Conservation (phyloP, 2,797 vertebrate genomes). For the Galagoides demidoff region DNA sequence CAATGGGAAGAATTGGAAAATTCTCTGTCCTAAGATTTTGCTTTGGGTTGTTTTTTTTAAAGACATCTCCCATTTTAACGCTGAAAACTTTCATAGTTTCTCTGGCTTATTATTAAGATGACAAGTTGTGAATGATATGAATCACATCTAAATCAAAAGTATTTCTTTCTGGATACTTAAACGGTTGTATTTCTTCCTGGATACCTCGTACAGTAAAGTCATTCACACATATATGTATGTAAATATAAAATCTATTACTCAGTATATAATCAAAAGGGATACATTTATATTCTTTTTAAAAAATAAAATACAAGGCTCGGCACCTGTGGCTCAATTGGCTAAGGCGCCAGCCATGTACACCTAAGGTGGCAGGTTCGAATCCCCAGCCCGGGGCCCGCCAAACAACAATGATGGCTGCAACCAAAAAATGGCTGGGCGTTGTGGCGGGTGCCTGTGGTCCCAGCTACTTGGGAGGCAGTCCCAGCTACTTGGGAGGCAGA, state of each 20-base stretch:
- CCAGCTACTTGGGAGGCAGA: no score
- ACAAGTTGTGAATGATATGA: neutral
- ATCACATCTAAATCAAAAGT: conserved; percentile 41
- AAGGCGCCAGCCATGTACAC: no score
- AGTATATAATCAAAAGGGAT: neutral
- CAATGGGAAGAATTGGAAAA: conserved; percentile 58
- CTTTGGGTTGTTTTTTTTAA: conserved; percentile 54
- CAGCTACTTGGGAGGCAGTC: no score
- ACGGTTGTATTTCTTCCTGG: neutral
- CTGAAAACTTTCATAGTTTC: conserved; percentile 43
- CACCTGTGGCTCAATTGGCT: no score
- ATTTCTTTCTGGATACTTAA: neutral
- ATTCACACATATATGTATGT: neutral
- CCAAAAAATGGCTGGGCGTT: no score
- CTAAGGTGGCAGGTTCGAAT: no score
- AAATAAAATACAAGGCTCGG: neutral
- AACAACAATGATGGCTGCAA: no score
- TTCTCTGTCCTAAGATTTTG: conserved; percentile 39
- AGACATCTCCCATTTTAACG: conserved; percentile 35
- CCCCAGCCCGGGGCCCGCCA: no score
- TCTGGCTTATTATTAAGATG: conserved; percentile 10
- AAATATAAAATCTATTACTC: neutral
- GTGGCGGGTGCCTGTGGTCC: no score
- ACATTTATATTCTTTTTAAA: conserved; percentile 32
- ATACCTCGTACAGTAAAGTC: neutral